Conservation (phyloP, 2,888 invertebrate genomes). For the Sarcophaga subvicina region DNA sequence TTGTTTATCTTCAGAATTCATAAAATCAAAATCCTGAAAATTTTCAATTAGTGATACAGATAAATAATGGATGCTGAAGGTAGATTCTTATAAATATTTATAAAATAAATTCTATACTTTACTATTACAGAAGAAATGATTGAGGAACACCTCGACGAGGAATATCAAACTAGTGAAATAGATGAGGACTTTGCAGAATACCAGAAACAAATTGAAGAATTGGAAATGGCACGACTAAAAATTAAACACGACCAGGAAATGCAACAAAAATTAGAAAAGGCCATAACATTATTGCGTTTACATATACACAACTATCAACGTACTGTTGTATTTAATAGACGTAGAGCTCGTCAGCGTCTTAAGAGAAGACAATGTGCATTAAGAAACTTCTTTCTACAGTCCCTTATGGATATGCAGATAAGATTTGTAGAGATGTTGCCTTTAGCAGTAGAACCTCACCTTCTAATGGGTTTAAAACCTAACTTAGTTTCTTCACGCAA, state of each 20-base stretch:
- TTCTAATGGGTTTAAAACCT: not conserved
- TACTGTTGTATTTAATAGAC: conserved; percentile 75
- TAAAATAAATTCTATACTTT: not conserved
- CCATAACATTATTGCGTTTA: conserved; percentile 71
- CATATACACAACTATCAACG: conserved; percentile 77
- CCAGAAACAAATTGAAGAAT: conserved; percentile 21
- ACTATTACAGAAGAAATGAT: conserved; percentile 48
- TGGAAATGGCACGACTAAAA: not conserved
- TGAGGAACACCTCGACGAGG: conserved; percentile 61
- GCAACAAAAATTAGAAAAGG: conserved; percentile 36
- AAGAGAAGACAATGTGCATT: conserved; percentile 73
- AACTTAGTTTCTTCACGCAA: not conserved
- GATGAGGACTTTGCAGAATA: not conserved
- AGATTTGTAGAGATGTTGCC: conserved; percentile 76
- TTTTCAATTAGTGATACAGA: not conserved
- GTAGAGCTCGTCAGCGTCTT: conserved; percentile 74
- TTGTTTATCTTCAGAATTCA: too few species aligned
- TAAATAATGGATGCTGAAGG: conserved; percentile 51
- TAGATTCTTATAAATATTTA: conserved; percentile 6
- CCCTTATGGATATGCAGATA: conserved; percentile 76
- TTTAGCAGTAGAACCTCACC: conserved; percentile 56
- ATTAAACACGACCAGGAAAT: not conserved
- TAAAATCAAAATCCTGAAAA: too few species aligned
- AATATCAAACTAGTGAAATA: conserved; percentile 34
- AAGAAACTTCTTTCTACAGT: conserved; percentile 76